Evolutionary conservation across 1,140 invertebrate genomes (phyloP), one percentile per base, ranked within the genome.

Genomic region (Drosophila tsacasi): DNA sequence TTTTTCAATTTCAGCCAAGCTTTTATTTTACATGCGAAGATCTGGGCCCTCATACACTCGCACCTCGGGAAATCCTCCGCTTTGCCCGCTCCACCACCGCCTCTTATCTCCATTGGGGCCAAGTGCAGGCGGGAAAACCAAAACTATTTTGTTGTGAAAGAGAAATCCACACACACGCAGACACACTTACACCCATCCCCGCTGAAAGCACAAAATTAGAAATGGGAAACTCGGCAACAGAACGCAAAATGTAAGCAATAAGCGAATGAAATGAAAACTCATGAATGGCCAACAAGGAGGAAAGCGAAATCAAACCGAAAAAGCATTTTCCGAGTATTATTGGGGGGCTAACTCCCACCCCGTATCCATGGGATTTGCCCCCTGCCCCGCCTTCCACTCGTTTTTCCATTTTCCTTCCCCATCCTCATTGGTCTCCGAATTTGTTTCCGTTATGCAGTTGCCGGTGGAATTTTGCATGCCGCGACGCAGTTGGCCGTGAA

Each of bases 251-350:
- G 84, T 86, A 90, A 79, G 85, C 85, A 89, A 89, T 90, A 90
- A 89, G 81, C 85, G 85, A 89, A 89, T 85, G 85, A 89, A 89
- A 89, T 89, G 85, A 89, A 90, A 89, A 90, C 79, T 90, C 85
- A 89, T 85, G 85, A 89, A 84, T 87, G 76, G 80, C 76, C 76
- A 83, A 74, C 52, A 42, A 30, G 37, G 37, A 66, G 62, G 58
- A 55, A 74, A 76, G 50, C 65, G 66, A 89, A 85, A 82, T 90
- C 86, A 81, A 89, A 89, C 66, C 66, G 68, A 87, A 89, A 89
- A 85, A 73, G 44, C 85, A 85, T 84, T 89, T 84, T 79, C 42
- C 50, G 58, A 75, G 75, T 76, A 75, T 65, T 84, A 84, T 89
- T 78, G 46, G 66, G 68, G 57, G 57, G 52, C 62, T 77, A 69